A percentile compares a stretch with the other conserved stretches of the same genome.
Evolutionary conservation across 2,113 vertebrate genomes (phyloP).

Genomic region (Myiopsitta monachus): DNA sequence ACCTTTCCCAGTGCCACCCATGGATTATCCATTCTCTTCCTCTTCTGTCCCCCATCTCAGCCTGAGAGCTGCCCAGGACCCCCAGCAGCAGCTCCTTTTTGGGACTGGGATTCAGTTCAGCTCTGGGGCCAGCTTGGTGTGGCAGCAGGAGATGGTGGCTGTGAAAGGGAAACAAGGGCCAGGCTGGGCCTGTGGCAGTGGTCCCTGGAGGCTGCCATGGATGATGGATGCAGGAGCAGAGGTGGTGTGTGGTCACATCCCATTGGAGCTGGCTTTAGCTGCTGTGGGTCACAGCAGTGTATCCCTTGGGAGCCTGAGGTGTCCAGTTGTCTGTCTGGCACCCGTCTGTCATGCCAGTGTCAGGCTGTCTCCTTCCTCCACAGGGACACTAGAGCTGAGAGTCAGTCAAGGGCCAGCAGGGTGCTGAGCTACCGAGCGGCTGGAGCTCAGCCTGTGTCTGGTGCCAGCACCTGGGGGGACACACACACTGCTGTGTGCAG

Average conservation of each 20-base stretch:
- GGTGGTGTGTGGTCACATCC: not conserved
- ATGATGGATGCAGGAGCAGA: not conserved
- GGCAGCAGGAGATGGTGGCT: not conserved
- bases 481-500: rapidly evolving
- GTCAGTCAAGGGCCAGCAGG: not conserved
- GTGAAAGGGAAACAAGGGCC: not conserved
- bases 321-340: not conserved
- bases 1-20: rapidly evolving
- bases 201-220: rapidly evolving
- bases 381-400: not conserved
- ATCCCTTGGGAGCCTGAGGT: not conserved
- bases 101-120: not conserved
- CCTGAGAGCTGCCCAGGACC: not conserved
- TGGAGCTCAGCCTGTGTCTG: not conserved
- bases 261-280: not conserved
- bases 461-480: rapidly evolving
- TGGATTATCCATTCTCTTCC: not conserved
- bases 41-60: not conserved
- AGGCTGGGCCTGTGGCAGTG: not conserved
- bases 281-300: not conserved
- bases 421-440: not conserved
- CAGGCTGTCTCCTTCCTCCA: not conserved
- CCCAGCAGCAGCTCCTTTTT: not conserved
- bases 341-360: not conserved
- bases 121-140: not conserved